Base-by-base conservation (phyloP, 2,888 invertebrate species). In the Perithous albicinctus region DNA sequence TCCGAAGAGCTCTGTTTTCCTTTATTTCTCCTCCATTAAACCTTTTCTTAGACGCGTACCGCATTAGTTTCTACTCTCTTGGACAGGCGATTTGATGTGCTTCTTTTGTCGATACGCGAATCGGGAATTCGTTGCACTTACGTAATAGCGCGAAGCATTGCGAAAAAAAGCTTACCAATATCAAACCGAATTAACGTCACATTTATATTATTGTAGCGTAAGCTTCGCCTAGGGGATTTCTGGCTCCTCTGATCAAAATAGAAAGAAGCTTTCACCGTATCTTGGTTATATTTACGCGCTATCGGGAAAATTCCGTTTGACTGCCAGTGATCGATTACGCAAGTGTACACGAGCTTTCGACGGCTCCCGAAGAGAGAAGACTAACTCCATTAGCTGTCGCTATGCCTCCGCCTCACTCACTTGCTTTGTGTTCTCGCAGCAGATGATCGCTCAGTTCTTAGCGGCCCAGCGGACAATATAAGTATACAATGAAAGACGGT, bases 371-470 rank as follows among this genome's bases (percentile, higher is more conserved):
- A n/a, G 35, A 63, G 26, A 43, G 69, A 64, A n/a, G 63, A 85
- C 85, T 87, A 89, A 90, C 88, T 85, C 89, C 88, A 90, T 90
- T 90, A 90, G 86, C 86, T 89, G 90, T 90, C 90, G 85, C 87
- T 90, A 89, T 87, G n/a, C 26, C n/a, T 29, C 41, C 48, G 15
- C 35, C 15, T 46, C 23, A 26, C 48, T 67, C 29, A n/a, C 51
- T 70, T 56, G 66, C 61, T 72, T 63, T 46, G 41, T 64, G 32
- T 67, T 64, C 77, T 77, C 51, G 61, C 82, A 75, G 77, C 80
- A 80, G 72, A 84, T 80, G 78, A 84, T 85, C 70, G 41, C 79
- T 82, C 48, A 38, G 64, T 61, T 61, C 43, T 41, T 48, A 35
- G 63, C 59, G 41, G 43, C 23, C 56, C 8, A 10, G 18, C 54